Percentiles rank a stretch among this genome's conserved stretches.
phyloP scores from a whole-genome alignment of 2,797 vertebrate genomes.

The Adelosebastes latens region DNA sequence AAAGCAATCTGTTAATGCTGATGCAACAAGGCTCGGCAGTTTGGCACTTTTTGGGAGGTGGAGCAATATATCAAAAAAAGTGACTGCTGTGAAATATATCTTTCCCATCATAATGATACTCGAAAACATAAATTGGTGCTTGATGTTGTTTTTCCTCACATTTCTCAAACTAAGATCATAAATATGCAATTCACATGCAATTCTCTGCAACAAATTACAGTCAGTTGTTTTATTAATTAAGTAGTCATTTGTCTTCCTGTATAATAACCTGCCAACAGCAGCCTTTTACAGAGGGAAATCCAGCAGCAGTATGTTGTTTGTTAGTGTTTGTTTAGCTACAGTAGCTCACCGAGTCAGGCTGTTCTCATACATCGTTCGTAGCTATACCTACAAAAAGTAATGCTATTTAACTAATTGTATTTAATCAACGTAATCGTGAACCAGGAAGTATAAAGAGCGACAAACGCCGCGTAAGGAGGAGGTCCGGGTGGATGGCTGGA shows the following conservation, averaged over 20 bases:
- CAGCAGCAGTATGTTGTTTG: no score
- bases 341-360: no score
- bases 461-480: accelerated
- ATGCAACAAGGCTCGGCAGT: neutral
- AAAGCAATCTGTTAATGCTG: no score
- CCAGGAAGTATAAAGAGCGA: no score
- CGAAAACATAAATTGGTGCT: neutral
- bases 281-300: neutral
- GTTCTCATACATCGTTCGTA: no score
- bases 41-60: neutral
- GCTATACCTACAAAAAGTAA: no score
- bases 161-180: neutral
- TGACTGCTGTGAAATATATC: neutral
- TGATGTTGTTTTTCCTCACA: neutral
- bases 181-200: neutral
- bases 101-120: neutral
- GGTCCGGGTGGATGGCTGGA: no score
- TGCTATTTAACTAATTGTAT: no score
- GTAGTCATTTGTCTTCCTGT: neutral
- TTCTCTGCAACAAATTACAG: neutral
- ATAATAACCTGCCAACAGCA: neutral
- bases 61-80: neutral
- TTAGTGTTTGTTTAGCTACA: neutral
- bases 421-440: no score
- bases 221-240: neutral